Conservation (phyloP, 2,113 vertebrate species). For the Aphyosemion australe region DNA sequence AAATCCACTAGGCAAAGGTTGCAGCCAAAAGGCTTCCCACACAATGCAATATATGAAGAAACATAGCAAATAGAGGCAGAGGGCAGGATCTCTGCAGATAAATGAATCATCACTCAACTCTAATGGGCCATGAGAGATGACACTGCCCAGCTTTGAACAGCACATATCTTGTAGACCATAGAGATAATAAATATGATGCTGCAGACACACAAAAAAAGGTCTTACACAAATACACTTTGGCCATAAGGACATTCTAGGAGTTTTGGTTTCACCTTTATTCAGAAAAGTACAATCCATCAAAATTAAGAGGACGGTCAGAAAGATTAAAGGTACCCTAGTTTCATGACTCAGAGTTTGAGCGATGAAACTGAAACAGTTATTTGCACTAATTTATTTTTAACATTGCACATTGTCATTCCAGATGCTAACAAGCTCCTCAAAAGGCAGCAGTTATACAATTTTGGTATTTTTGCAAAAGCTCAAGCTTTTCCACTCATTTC, state of each 20-base stretch:
- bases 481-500: slow-evolving; percentile 13
- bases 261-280: not conserved
- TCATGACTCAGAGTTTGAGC: not conserved
- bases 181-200: not conserved
- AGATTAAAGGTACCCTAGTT: accelerated
- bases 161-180: not conserved
- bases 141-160: not conserved
- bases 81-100: not conserved
- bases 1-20: not conserved
- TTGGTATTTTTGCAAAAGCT: not conserved
- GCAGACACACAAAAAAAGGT: not conserved
- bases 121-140: not conserved
- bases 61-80: not conserved
- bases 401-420: slow-evolving; percentile 12
- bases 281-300: slow-evolving; percentile 20
- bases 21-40: not conserved
- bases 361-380: not conserved
- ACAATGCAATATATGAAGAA: not conserved
- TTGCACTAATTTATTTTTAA: not conserved
- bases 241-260: not conserved
- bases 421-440: slow-evolving; percentile 1
- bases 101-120: not conserved
- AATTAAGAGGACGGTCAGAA: not conserved
- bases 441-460: slow-evolving; percentile 11
- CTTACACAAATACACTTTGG: not conserved